These are phyloP conservation scores for Drosophila vallismaia DNA, from an alignment of 2,888 invertebrate genomes.

Conservation along the genomic window DNA sequence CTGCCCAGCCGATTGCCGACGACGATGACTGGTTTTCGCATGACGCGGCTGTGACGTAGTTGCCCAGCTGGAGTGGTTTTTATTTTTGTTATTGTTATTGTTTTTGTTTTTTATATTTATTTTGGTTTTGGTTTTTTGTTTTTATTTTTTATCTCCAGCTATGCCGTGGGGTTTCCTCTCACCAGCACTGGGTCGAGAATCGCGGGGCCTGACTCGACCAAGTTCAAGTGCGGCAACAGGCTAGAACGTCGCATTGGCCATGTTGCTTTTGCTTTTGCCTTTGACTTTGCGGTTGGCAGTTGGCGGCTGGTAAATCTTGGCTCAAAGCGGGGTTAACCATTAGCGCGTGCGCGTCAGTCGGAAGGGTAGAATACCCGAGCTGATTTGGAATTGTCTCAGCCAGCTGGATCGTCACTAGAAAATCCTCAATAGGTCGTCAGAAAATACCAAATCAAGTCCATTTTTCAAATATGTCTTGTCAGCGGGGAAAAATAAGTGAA, in stretches of 20 bases:
- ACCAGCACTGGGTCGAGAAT: constrained; percentile 72
- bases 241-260: constrained; percentile 74
- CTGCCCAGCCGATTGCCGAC: constrained; percentile 24
- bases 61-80: constrained; percentile 45
- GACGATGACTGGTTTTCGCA: constrained; percentile 75
- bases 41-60: constrained; percentile 77
- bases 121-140: constrained; percentile 1
- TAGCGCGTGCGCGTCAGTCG: constrained; percentile 72
- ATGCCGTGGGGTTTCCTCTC: constrained; percentile 68
- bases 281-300: constrained; percentile 27
- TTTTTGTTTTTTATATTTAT: not conserved
- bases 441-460: constrained; percentile 13
- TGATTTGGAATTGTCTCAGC: constrained; percentile 63
- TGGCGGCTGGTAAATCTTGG: constrained; percentile 16
- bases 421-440: constrained; percentile 60
- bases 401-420: constrained; percentile 62
- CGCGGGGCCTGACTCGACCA: constrained; percentile 66
- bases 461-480: not conserved
- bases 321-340: constrained; percentile 60
- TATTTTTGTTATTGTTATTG: constrained; percentile 8
- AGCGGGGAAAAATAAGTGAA: not conserved
- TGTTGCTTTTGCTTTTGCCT: constrained; percentile 45
- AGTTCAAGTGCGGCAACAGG: constrained; percentile 71
- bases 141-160: constrained; percentile 22
- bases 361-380: constrained; percentile 42